A percentile compares a stretch with the other conserved stretches of the same genome.
phyloP scores from a whole-genome alignment of 2,888 invertebrate genomes.

The Allygus modestus region DNA sequence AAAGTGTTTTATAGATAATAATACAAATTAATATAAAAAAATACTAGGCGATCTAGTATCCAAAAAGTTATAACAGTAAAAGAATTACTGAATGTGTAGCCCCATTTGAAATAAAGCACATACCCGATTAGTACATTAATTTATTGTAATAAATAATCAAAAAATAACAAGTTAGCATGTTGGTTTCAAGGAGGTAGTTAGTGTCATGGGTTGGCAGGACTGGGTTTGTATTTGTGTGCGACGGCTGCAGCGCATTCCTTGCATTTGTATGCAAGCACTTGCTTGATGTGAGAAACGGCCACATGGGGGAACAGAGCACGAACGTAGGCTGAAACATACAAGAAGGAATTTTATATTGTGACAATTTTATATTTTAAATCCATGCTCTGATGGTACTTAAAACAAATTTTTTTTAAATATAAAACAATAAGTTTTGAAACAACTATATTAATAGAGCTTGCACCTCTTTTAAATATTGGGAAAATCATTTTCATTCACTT shows the following conservation, averaged over 20 bases:
- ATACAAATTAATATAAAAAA: no score
- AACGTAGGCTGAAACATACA: constrained; percentile 80
- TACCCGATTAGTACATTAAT: constrained; percentile 48
- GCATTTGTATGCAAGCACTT: constrained; percentile 87
- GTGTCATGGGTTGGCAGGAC: constrained; percentile 54
- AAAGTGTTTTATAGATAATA: no score
- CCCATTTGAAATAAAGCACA: not conserved
- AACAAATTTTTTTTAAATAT: no score
- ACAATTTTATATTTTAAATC: no score
- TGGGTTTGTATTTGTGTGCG: constrained; percentile 50
- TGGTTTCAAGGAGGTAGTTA: constrained; percentile 50
- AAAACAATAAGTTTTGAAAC: no score
- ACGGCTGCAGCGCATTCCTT: constrained; percentile 87
- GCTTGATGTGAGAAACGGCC: constrained; percentile 86
- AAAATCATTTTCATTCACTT: no score
- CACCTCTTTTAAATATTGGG: no score
- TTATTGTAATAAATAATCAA: constrained; percentile 58
- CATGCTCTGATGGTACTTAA: no score
- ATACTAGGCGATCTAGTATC: no score
- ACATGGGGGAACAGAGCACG: constrained; percentile 85
- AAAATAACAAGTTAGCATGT: constrained; percentile 58
- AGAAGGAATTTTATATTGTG: not conserved
- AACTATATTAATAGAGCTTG: no score
- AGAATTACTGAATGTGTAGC: no score
- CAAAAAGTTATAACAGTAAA: no score